Percentiles rank a stretch among this genome's conserved stretches.
Conservation (phyloP, 37 sponge, comb jelly and placozoan species). For the Eunapius fragilis region DNA sequence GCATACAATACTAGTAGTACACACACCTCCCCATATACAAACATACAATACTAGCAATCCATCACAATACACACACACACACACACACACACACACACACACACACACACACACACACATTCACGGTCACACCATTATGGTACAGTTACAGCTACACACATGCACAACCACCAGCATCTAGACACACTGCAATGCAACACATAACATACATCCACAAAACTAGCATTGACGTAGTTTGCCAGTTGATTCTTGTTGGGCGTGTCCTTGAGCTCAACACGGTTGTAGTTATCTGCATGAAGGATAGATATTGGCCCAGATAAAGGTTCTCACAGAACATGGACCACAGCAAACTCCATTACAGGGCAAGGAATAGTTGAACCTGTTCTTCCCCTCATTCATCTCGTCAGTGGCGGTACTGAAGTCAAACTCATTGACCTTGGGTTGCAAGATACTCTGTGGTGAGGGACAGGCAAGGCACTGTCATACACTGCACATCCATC, state of each 20-base stretch:
- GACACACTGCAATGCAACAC: not conserved
- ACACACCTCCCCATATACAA: not conserved
- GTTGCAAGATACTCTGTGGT: not conserved
- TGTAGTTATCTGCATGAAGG: not conserved
- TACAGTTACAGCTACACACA: not conserved
- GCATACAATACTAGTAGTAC: too few relatives aligned
- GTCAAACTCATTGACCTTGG: not conserved
- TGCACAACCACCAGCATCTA: too few relatives aligned
- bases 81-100: slow-evolving; percentile 12
- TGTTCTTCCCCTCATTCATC: not conserved
- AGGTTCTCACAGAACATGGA: not conserved
- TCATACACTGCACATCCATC: too few relatives aligned
- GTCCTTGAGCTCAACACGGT: not conserved
- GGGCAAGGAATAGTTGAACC: not conserved
- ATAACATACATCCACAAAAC: slow-evolving; percentile 6
- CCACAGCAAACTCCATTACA: not conserved
- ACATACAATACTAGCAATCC: not conserved
- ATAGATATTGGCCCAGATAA: not conserved
- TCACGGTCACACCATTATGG: not conserved
- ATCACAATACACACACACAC: slow-evolving; percentile 37
- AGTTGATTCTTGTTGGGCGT: not conserved
- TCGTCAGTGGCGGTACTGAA: not conserved
- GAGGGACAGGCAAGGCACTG: not conserved
- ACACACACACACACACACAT: slow-evolving; percentile 18
- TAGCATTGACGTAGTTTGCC: not conserved